These are phyloP conservation scores for Amblyjoppa proteus DNA, from an alignment of 2,888 invertebrate genomes.

Conservation along the genomic window DNA sequence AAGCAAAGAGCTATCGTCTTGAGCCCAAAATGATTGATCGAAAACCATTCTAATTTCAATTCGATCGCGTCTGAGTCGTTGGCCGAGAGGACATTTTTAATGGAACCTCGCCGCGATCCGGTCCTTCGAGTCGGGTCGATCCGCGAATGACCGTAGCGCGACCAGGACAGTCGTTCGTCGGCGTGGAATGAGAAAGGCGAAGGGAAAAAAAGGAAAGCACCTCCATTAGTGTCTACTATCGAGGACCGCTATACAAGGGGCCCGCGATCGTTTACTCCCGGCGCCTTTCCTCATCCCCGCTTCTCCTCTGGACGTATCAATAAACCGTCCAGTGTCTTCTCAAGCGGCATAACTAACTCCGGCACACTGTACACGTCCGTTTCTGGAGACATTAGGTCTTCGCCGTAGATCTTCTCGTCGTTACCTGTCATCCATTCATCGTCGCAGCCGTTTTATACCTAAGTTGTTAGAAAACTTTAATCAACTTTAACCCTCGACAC, in stretches of 20 bases:
- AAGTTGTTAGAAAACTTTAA: not conserved
- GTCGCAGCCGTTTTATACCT: not conserved
- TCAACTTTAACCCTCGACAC: not conserved
- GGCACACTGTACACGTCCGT: slow-evolving; percentile 16
- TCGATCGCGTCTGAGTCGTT: slow-evolving; percentile 55
- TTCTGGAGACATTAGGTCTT: slow-evolving; percentile 35
- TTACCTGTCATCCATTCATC: not conserved
- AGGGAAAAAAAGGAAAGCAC: slow-evolving; percentile 55
- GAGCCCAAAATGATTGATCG: slow-evolving; percentile 59
- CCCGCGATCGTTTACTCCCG: slow-evolving; percentile 61
- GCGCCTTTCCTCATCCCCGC: slow-evolving; percentile 70
- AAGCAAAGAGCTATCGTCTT: slow-evolving; percentile 28
- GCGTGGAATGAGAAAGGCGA: slow-evolving; percentile 50
- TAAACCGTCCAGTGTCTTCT: slow-evolving; percentile 74
- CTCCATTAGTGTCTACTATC: slow-evolving; percentile 77
- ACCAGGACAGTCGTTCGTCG: slow-evolving; percentile 51
- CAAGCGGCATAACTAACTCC: slow-evolving; percentile 28
- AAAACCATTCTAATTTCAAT: slow-evolving; percentile 48
- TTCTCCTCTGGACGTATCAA: slow-evolving; percentile 76
- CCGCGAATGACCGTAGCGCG: slow-evolving; percentile 59
- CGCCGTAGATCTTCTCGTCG: not conserved
- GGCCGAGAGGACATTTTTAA: slow-evolving; percentile 62
- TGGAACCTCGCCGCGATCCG: slow-evolving; percentile 57
- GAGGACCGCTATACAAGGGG: slow-evolving; percentile 59
- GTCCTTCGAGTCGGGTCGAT: slow-evolving; percentile 51